phyloP scores from a whole-genome alignment of 2,113 vertebrate species.

The Piaya cayana region DNA sequence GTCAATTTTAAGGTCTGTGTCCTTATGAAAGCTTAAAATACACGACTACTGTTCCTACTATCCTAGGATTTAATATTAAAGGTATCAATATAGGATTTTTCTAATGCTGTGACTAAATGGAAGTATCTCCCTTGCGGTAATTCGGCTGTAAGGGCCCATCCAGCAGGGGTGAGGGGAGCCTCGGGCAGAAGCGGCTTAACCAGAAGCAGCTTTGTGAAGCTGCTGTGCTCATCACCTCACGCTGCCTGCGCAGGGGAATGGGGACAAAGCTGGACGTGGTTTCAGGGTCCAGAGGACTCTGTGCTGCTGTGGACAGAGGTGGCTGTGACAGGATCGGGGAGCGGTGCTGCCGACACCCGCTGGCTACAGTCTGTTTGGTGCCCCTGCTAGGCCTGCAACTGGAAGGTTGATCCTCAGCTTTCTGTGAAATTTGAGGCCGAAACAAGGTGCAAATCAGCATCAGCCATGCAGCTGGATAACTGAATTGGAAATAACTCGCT shows the following conservation, averaged over 20 bases:
- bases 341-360: background rate
- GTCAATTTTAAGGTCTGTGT: background rate
- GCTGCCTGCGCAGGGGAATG: background rate
- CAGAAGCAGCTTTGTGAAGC: background rate
- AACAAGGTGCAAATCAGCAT: background rate
- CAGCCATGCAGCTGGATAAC: background rate
- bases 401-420: background rate
- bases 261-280: background rate
- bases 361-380: background rate
- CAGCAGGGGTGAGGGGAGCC: background rate
- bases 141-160: background rate
- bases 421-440: background rate
- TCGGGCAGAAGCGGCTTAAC: background rate
- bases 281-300: background rate
- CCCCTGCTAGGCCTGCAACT: background rate
- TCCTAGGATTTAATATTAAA: background rate
- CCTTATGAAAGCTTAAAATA: background rate
- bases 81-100: background rate
- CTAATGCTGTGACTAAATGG: background rate
- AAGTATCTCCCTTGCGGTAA: background rate
- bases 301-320: background rate
- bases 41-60: background rate
- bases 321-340: background rate
- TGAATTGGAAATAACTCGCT: background rate
- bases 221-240: background rate